Evolutionary conservation across 1,140 invertebrate genomes (phyloP), one percentile per base, ranked within the genome.

Genomic region (Magallana angulata): DNA sequence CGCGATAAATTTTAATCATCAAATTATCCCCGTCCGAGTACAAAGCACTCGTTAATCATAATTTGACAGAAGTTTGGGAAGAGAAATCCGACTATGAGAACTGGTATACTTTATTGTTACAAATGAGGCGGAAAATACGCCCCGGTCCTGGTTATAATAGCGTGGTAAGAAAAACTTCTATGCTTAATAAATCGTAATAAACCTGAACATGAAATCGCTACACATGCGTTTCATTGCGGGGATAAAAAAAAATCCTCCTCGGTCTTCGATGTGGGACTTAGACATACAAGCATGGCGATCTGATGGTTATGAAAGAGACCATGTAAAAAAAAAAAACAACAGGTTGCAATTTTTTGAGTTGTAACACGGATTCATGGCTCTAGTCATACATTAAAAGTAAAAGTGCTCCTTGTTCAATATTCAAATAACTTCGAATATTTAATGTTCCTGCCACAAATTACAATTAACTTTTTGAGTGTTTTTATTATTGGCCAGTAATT

Each of bases 1-100:
- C 68, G 68, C 18, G 68, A 71, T 71, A 71, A 71, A 71, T 71
- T 71, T 71, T 71, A 71, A 71, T 71, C 68, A 71, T 71, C 68
- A 71, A 71, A 71, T 71, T 71, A 71, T 71, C 68, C 68, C 68
- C 68, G 68, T 71, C 68, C 7, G 68, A 71, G 68, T 30, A 30
- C 24, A 71, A 71, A 71, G 36, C 18, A 30, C 24, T 71, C 68
- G 68, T 71, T 71, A 36, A 71, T 71, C 68, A 71, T 71, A 71
- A 71, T 36, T 71, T 71, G 68, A 71, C 68, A 71, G 68, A 71
- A 71, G 18, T 71, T 71, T 71, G 68, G 68, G 68, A 18, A 71
- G 68, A 24, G 68, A 71, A 71, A 71, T 18, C 36, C 68, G 68
- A 24, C 68, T 24, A 18, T 71, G 68, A 71, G 24, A 71, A 71